Percentiles rank a stretch among this genome's conserved stretches.
Evolutionary conservation across 2,113 vertebrate species (phyloP).

Genomic region (Phyllostomus discolor): DNA sequence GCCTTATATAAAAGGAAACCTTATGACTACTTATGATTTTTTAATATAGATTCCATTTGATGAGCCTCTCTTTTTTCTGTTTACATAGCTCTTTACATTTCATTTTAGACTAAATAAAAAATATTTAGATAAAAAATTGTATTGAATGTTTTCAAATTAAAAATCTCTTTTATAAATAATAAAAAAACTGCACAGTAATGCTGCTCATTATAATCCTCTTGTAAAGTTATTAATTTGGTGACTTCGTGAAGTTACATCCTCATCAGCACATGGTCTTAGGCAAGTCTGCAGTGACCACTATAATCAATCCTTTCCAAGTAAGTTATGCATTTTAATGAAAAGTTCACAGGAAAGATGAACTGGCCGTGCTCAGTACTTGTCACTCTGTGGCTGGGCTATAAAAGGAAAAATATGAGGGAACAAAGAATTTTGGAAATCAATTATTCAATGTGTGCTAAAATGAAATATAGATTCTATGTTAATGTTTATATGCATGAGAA

Average conservation of each 20-base stretch:
- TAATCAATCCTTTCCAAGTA: constrained; percentile 48
- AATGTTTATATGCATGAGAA: background rate
- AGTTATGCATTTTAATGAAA: constrained; percentile 54
- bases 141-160: background rate
- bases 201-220: constrained; percentile 27
- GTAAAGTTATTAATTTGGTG: constrained; percentile 18
- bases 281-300: background rate
- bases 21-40: background rate
- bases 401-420: background rate
- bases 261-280: constrained; percentile 4
- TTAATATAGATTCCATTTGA: background rate
- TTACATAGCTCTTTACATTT: background rate
- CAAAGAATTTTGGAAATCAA: background rate
- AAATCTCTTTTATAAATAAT: constrained; percentile 1
- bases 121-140: background rate
- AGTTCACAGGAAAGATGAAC: constrained; percentile 8
- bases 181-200: background rate
- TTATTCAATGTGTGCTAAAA: background rate
- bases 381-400: background rate
- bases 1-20: constrained; percentile 8
- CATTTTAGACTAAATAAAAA: constrained; percentile 44
- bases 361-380: background rate
- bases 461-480: background rate
- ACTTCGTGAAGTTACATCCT: constrained; percentile 24
- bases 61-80: background rate